Conservation (phyloP, 2,797 vertebrate genomes). For the Cynopterus sphinx region DNA sequence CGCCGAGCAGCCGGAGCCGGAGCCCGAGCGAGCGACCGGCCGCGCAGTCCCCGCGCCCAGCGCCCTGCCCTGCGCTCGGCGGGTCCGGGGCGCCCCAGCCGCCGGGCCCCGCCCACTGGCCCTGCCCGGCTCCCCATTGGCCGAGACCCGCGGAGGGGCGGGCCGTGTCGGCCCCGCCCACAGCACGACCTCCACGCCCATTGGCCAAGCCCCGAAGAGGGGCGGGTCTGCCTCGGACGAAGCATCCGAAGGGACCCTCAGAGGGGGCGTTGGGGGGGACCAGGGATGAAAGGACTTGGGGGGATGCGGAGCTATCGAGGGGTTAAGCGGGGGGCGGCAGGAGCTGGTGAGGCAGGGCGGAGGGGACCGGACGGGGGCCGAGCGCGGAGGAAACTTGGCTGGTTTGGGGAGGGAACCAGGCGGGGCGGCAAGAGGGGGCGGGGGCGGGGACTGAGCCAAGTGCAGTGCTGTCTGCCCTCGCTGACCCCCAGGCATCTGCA, state of each 20-base stretch:
- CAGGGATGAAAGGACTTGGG: too few relatives aligned
- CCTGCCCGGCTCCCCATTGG: conserved; percentile 28
- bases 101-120: conserved; percentile 42
- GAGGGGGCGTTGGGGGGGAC: too few relatives aligned
- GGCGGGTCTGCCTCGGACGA: not conserved
- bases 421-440: not conserved
- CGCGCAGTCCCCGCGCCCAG: not conserved
- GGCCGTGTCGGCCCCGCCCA: not conserved
- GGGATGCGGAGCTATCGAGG: too few relatives aligned
- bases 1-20: not conserved
- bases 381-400: too few relatives aligned
- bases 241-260: not conserved
- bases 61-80: conserved; percentile 12
- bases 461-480: not conserved
- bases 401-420: not conserved
- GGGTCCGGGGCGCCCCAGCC: not conserved
- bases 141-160: not conserved
- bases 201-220: not conserved
- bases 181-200: not conserved
- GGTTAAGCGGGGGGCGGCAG: not conserved
- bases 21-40: not conserved
- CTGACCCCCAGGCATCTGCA: not conserved
- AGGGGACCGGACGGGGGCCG: not conserved
- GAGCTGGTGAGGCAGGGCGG: not conserved
- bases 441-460: not conserved